Base-by-base conservation (phyloP, 2,888 invertebrate genomes). In the Temnothorax rugatulus region DNA sequence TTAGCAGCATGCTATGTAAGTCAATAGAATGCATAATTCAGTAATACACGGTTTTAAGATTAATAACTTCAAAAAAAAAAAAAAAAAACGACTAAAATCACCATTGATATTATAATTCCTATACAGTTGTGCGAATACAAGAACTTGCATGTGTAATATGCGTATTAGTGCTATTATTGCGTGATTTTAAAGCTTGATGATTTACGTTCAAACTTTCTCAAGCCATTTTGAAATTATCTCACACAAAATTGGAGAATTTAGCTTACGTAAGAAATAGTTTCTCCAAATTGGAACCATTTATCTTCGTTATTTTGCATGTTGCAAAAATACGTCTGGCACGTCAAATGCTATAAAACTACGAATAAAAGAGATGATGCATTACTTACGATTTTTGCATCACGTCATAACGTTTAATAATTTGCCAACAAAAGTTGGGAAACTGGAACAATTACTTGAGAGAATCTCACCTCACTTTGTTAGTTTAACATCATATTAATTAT, bases 181-280 rank as follows among this genome's bases (percentile, higher is more conserved):
- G 34, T 69, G 47, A 79, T 77, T 71, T 66, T 52, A 41, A 77
- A 75, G 84, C 59, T 54, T 59, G 29, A 25, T 64, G 29, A 69
- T 61, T 79, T 81, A 76, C 83, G 52, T 50, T 63, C 4, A 11
- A 69, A 83, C 68, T 47, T 90, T 89, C 90, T 77, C 87, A 79
- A 74, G 15, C 50, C 13, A 25, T 34, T 69, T 84, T 82, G 21
- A 41, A 29, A 44, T 86, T 88, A 83, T 87, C 86, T 73, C 75
- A 57, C n/a, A 79, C 34, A 47, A 84, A 63, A 82, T 73, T 69
- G 82, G 34, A 64, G 74, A 71, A 74, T 73, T 13, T 69, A 57
- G 13, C 50, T 90, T 90, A 68, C 82, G 75, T 81, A 90, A 90
- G 64, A 9, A n/a, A 38, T 84, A 85, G 87, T 90, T 90, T 90